Percentiles rank a stretch among this genome's conserved stretches.
Evolutionary conservation across 2,888 invertebrate species (phyloP).

Genomic region (Slavum lentiscoides): DNA sequence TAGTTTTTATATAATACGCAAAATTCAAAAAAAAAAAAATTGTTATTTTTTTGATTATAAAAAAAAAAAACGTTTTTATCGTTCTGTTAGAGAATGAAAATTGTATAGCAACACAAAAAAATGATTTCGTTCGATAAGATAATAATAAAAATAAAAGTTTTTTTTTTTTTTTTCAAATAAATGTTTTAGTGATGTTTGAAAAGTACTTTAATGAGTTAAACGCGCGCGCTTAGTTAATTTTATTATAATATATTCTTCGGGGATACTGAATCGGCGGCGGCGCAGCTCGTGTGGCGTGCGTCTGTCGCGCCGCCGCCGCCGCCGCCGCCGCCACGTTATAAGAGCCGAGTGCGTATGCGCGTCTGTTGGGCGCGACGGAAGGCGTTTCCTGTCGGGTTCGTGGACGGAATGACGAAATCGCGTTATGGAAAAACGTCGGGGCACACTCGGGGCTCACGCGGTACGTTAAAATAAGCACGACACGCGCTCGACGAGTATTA

Average conservation of each 20-base stretch:
- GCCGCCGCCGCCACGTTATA: neutral
- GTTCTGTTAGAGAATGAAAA: no score
- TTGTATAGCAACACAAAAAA: no score
- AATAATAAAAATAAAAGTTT: no score
- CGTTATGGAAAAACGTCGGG: neutral
- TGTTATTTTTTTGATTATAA: no score
- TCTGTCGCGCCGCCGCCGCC: neutral
- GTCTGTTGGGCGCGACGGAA: slow-evolving; percentile 46
- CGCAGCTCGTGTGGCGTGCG: slow-evolving; percentile 12
- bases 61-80: no score
- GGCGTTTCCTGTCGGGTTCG: slow-evolving; percentile 55
- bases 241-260: slow-evolving; percentile 13
- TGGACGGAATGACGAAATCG: slow-evolving; percentile 50
- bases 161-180: no score
- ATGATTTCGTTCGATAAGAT: no score
- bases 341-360: no score
- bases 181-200: no score
- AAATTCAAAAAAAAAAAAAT: no score
- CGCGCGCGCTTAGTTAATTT: neutral
- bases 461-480: neutral
- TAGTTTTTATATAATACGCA: no score
- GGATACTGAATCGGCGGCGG: neutral
- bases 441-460: no score
- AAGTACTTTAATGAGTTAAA: neutral
- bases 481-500: neutral